These are phyloP conservation scores for Phaethon lepturus DNA, from an alignment of 2,113 vertebrate species.

Conservation along the genomic window DNA sequence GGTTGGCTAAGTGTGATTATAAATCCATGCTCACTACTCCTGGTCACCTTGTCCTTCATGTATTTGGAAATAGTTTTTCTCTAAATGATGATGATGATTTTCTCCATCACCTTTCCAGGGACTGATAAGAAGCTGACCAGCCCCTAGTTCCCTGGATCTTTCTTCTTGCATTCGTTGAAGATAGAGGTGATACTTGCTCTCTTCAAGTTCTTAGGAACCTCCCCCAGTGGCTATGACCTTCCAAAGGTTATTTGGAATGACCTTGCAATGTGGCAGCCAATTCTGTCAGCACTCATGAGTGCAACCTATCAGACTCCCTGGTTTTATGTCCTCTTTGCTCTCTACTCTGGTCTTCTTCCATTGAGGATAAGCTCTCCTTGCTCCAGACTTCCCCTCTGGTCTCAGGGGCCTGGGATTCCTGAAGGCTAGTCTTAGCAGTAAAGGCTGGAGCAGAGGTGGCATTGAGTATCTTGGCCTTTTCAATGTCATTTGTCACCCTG, in stretches of 20 bases:
- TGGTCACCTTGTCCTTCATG: background rate
- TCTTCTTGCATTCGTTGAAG: background rate
- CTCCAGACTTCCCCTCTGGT: background rate
- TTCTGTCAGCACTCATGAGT: background rate
- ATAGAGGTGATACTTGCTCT: background rate
- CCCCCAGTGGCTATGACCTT: background rate
- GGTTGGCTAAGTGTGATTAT: background rate
- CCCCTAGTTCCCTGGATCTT: background rate
- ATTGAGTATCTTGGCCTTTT: no score
- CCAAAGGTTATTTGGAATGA: background rate
- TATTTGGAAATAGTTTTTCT: background rate
- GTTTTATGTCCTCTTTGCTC: background rate
- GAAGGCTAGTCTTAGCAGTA: background rate
- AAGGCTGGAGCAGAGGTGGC: no score
- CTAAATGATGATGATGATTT: background rate
- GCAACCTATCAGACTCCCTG: background rate
- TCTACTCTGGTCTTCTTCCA: background rate
- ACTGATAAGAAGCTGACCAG: background rate
- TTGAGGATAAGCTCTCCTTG: background rate
- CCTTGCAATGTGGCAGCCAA: background rate
- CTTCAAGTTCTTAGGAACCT: background rate
- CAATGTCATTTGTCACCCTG: background rate
- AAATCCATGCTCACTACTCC: background rate
- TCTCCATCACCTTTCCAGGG: background rate
- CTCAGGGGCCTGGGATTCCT: background rate